A percentile compares a stretch with the other conserved stretches of the same genome.
Conservation (phyloP, 2,113 vertebrate species). For the Potamarius usumacintae region DNA sequence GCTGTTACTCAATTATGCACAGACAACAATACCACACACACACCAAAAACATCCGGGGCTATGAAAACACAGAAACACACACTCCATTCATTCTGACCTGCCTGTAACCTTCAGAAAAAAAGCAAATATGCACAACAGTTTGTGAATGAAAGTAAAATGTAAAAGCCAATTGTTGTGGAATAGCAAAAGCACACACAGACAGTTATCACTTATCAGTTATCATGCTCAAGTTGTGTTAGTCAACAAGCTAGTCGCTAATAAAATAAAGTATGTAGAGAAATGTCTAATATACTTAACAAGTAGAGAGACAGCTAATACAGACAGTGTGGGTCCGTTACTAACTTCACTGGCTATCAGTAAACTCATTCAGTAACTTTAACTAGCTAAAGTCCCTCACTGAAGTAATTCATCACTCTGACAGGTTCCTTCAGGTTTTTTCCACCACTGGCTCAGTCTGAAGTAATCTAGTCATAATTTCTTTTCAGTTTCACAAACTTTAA, state of each 20-base stretch:
- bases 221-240: not conserved
- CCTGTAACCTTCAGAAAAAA: not conserved
- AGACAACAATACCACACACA: slow-evolving; percentile 1
- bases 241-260: not conserved
- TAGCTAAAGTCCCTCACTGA: not conserved
- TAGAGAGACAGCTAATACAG: not conserved
- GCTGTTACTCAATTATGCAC: slow-evolving; percentile 1
- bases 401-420: not conserved
- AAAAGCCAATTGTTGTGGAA: not conserved
- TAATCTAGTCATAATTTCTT: not conserved
- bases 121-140: not conserved
- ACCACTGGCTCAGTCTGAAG: not conserved
- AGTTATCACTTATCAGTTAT: not conserved
- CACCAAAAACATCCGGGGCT: not conserved
- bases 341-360: not conserved
- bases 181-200: slow-evolving; percentile 6
- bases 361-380: not conserved
- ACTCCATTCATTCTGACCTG: slow-evolving; percentile 50
- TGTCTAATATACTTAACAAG: not conserved
- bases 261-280: not conserved
- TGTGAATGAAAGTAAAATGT: slow-evolving; percentile 2
- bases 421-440: not conserved
- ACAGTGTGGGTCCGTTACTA: not conserved
- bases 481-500: not conserved
- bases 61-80: not conserved